phyloP scores from a whole-genome alignment of 2,797 vertebrate genomes.

The Phrynocephalus guinanensis region DNA sequence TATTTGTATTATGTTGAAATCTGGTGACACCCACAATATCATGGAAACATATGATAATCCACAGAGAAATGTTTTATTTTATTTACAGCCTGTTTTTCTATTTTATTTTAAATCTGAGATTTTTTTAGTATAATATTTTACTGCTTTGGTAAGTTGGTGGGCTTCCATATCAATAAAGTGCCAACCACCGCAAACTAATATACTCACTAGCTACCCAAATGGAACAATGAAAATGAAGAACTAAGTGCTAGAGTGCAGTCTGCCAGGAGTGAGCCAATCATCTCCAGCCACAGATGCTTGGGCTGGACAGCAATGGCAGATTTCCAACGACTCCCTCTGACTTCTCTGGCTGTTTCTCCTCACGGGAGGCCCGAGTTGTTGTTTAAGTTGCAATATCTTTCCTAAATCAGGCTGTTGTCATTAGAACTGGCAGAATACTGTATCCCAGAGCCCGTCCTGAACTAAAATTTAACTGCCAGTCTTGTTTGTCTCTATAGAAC shows the following conservation, averaged over 20 bases:
- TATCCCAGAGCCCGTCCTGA: background rate
- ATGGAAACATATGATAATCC: background rate
- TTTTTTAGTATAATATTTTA: background rate
- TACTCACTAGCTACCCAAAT: too few species aligned
- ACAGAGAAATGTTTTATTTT: background rate
- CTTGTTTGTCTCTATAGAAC: background rate
- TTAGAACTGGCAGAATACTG: background rate
- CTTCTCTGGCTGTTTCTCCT: background rate
- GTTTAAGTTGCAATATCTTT: background rate
- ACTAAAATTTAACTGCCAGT: background rate
- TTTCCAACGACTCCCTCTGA: background rate
- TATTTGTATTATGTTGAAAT: background rate
- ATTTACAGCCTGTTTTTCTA: background rate
- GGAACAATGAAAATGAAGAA: too few species aligned
- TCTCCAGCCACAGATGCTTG: background rate
- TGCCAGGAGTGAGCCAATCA: background rate
- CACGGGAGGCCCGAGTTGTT: background rate
- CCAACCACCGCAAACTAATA: too few species aligned
- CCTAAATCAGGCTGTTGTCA: background rate
- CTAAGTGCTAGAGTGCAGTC: background rate
- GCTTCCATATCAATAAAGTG: too few species aligned
- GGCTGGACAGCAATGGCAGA: background rate
- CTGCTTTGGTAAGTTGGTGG: too few species aligned
- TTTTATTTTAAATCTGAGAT: background rate
- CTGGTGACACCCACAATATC: background rate